Evolutionary conservation across 2,888 invertebrate genomes (phyloP), one percentile per base, ranked within the genome.

Genomic region (Panzeria rudis): DNA sequence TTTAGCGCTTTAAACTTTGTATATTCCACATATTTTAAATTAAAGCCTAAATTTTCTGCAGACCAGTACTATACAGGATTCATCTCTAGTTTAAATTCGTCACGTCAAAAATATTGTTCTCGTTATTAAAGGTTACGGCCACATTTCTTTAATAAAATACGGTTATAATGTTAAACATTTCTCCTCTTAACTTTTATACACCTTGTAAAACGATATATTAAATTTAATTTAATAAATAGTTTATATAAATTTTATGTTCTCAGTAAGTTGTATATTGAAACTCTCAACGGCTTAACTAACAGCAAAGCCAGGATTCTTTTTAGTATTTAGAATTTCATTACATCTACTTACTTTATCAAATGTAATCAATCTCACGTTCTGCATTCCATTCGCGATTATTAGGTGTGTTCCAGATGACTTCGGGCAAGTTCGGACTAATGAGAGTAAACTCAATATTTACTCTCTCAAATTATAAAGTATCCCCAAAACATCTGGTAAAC

Each of bases 221-320:
- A 61, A 25, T 52, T 75, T 41, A 52, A 62, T 54, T 76, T 54
- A n/a, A 76, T 41, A 66, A 54, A 62, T 50, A 41, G 32, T 29
- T 44, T 54, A 56, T 56, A n/a, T 44, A 52, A 11, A 20, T 56
- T 44, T 64, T 29, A 64, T n/a, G 35, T 68, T 35, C 17, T 13
- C 59, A 56, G 44, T 71, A 20, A 44, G 20, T 20, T 62, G 29
- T 35, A 50, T 69, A 41, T 61, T 78, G 38, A 78, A 80, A 72
- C 44, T 66, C 71, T 47, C 56, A 64, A 54, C 56, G 23, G 61
- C 11, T 72, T 52, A 35, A 73, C 50, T 52, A 35, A 73, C 59
- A 66, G 54, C 62, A 83, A 84, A 64, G 50, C 59, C 75, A 69
- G 64, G 59, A 76, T 23, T 75, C n/a, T 54, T 41, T 61, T 61